Conservation (phyloP, 2,888 invertebrate genomes). For the Leucophenga montana region DNA sequence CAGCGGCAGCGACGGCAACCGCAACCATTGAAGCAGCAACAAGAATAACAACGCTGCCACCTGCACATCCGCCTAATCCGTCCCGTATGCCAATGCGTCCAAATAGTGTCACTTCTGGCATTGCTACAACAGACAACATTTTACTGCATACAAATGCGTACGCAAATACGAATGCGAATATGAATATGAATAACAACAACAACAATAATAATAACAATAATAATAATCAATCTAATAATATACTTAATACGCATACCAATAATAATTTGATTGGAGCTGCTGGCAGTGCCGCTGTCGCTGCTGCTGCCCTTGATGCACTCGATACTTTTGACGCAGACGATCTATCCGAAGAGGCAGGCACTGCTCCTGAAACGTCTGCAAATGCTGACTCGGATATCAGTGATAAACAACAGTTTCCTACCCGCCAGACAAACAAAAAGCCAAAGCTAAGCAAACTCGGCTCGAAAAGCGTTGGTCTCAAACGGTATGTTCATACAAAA, state of each 20-base stretch:
- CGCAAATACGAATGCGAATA: not conserved
- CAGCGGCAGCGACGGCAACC: conserved; percentile 19
- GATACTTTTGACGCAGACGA: conserved; percentile 49
- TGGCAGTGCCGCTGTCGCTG: not conserved
- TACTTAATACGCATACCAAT: not conserved
- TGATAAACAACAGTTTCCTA: conserved; percentile 56
- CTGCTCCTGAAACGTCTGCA: conserved; percentile 46
- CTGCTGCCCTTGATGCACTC: not conserved
- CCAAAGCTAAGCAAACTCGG: conserved; percentile 69
- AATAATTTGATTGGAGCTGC: conserved; percentile 36
- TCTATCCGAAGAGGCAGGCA: conserved; percentile 55
- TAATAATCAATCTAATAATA: conserved; percentile 41
- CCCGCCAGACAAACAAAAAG: conserved; percentile 64
- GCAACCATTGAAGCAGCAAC: conserved; percentile 45
- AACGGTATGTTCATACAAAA: conserved; percentile 58
- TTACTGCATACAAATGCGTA: not conserved
- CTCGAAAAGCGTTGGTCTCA: conserved; percentile 70
- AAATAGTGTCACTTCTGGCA: conserved; percentile 36
- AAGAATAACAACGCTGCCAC: conserved; percentile 54
- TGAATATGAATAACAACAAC: conserved; percentile 27
- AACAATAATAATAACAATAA: conserved; percentile 42
- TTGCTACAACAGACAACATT: too few relatives aligned
- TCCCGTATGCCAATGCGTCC: conserved; percentile 50
- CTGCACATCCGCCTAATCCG: conserved; percentile 56
- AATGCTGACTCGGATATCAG: conserved; percentile 62